These are phyloP conservation scores for Sphaerodactylus townsendi DNA, from an alignment of 2,113 vertebrate genomes.

Conservation along the genomic window DNA sequence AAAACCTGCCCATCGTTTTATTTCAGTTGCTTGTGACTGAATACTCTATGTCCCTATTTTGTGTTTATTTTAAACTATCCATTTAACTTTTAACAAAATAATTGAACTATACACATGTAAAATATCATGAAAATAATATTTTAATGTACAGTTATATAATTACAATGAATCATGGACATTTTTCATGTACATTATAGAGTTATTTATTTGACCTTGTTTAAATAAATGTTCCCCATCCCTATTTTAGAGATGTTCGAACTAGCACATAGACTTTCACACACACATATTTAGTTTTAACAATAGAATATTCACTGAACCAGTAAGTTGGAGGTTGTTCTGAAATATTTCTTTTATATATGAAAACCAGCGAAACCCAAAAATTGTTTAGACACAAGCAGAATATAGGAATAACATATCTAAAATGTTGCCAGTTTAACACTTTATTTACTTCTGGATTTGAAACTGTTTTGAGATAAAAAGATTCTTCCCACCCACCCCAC, in stretches of 20 bases:
- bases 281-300: slow-evolving; percentile 51
- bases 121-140: slow-evolving; percentile 73
- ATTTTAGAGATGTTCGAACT: slow-evolving; percentile 59
- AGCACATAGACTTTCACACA: slow-evolving; percentile 63
- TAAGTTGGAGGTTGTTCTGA: slow-evolving; percentile 14
- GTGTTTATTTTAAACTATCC: background rate
- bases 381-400: slow-evolving; percentile 3
- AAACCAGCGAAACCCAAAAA: slow-evolving; percentile 47
- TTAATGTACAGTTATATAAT: slow-evolving; percentile 72
- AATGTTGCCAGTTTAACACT: background rate
- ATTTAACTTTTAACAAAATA: background rate
- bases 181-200: slow-evolving; percentile 67
- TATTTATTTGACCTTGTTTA: slow-evolving; percentile 71
- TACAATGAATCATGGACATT: slow-evolving; percentile 59
- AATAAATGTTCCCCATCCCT: slow-evolving; percentile 60
- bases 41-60: background rate
- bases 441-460: background rate
- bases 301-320: slow-evolving; percentile 52
- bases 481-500: background rate
- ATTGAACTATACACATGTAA: slow-evolving; percentile 35
- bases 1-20: slow-evolving; percentile 7
- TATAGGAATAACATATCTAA: background rate
- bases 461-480: background rate
- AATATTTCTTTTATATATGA: slow-evolving; percentile 43
- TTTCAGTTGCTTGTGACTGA: slow-evolving; percentile 1